Base-by-base conservation (phyloP, 1,140 invertebrate species). In the Anthonomus grandis region DNA sequence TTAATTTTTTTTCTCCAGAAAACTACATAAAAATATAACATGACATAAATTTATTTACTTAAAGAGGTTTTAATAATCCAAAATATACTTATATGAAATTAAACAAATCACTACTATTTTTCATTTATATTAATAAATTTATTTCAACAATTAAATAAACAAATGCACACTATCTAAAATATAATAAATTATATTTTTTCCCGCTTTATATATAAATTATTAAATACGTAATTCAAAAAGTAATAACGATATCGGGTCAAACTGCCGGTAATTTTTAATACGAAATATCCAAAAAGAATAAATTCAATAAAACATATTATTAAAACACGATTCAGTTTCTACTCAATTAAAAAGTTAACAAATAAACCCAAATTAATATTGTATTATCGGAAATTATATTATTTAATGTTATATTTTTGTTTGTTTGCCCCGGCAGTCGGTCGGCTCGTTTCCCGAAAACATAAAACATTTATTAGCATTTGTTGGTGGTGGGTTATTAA, bases 401-500 rank as follows among this genome's bases (percentile, higher is more conserved):
- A 52, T 52, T 52, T 52, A 52, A 52, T 36, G 22, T 39, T 25
- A 52, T 52, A 52, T 52, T 52, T 52, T 52, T 24, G 36, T 31
- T n/a, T 48, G 21, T 48, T 48, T 52, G 49, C 36, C 27, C 12
- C 12, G 21, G 23, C 31, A 36, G 21, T 17, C 39, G 25, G 36
- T n/a, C n/a, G n/a, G n/a, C n/a, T n/a, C n/a, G n/a, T n/a, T n/a
- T n/a, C n/a, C n/a, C 42, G 24, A 52, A 52, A 49, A 36, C 27
- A 47, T 47, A 25, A 15, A 52, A 27, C 49, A 52, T 52, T 39
- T 52, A 52, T 52, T 52, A 52, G 49, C 49, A 41, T 52, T 52
- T 41, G 49, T 52, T 9, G 49, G 37, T 36, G 23, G 39, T 34
- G 38, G n/a, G 50, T 53, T 53, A 53, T 53, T 53, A 44, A 53